Evolutionary conservation across 2,888 invertebrate species (phyloP).

Genomic region (Noctuana brunneofusca): DNA sequence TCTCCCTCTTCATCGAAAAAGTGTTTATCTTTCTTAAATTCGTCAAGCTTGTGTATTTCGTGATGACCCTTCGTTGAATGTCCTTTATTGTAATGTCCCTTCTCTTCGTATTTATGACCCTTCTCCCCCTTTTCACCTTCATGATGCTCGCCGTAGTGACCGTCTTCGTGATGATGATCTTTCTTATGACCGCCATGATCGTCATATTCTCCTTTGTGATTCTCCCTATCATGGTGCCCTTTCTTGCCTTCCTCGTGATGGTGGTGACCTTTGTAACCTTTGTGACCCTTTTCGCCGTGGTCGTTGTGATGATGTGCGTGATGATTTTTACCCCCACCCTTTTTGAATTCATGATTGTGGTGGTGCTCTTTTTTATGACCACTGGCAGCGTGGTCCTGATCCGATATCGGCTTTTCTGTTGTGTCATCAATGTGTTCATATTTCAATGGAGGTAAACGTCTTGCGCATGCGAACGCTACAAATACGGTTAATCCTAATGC

Average conservation of each 20-base stretch:
- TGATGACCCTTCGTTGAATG: constrained; percentile 94
- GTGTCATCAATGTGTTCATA: constrained; percentile 46
- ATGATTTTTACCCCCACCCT: constrained; percentile 86
- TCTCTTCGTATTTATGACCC: constrained; percentile 78
- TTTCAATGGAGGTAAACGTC: constrained; percentile 56
- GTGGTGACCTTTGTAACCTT: constrained; percentile 87
- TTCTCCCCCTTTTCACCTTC: constrained; percentile 87
- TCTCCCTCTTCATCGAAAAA: constrained; percentile 84
- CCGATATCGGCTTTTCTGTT: constrained; percentile 43
- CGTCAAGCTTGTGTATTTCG: constrained; percentile 92
- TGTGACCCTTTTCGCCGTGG: constrained; percentile 88
- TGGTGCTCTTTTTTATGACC: constrained; percentile 77
- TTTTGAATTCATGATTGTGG: constrained; percentile 77
- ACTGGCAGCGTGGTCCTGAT: constrained; percentile 69
- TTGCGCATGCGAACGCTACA: constrained; percentile 51
- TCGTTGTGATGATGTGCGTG: constrained; percentile 85
- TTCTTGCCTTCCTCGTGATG: constrained; percentile 87
- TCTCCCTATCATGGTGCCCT: constrained; percentile 89
- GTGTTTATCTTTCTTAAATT: constrained; percentile 93
- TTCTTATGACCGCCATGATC: constrained; percentile 86
- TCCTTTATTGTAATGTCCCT: constrained; percentile 90
- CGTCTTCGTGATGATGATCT: constrained; percentile 85
- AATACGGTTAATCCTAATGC: constrained; percentile 59
- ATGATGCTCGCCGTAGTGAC: constrained; percentile 85
- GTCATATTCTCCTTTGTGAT: constrained; percentile 83